phyloP scores from a whole-genome alignment of 2,797 vertebrate species.

The Brachyrhaphis roseni region DNA sequence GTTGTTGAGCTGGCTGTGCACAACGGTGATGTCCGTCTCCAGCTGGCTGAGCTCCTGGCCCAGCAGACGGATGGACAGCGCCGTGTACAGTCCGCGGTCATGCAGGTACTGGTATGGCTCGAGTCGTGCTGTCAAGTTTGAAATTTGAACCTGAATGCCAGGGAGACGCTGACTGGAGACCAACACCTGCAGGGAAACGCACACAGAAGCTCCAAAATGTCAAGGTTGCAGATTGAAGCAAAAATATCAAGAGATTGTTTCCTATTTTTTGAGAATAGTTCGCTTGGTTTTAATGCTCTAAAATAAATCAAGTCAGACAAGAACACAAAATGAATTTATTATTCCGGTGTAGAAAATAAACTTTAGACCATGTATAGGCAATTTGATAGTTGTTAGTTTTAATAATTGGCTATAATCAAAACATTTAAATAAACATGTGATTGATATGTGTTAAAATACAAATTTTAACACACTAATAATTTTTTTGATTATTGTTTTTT shows the following conservation, averaged over 20 bases:
- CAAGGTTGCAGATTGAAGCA: not conserved
- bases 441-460: not conserved
- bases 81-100: constrained; percentile 61
- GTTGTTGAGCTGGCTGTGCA: constrained; percentile 50
- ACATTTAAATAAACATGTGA: not conserved
- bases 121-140: constrained; percentile 61
- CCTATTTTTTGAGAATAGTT: not conserved
- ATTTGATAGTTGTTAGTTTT: not conserved
- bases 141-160: constrained; percentile 43
- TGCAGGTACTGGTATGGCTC: constrained; percentile 66
- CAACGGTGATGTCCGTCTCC: constrained; percentile 34
- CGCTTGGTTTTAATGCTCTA: not conserved
- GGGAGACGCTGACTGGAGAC: constrained; percentile 54
- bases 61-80: constrained; percentile 57
- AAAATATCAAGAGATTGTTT: not conserved
- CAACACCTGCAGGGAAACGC: constrained; percentile 49
- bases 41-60: constrained; percentile 65
- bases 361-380: not conserved
- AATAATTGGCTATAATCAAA: not conserved
- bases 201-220: not conserved
- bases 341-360: not conserved
- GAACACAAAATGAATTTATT: not conserved
- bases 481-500: not conserved
- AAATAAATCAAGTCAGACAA: not conserved
- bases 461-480: not conserved